Base-by-base conservation (phyloP, 2,113 vertebrate genomes). In the Lynx canadensis region DNA sequence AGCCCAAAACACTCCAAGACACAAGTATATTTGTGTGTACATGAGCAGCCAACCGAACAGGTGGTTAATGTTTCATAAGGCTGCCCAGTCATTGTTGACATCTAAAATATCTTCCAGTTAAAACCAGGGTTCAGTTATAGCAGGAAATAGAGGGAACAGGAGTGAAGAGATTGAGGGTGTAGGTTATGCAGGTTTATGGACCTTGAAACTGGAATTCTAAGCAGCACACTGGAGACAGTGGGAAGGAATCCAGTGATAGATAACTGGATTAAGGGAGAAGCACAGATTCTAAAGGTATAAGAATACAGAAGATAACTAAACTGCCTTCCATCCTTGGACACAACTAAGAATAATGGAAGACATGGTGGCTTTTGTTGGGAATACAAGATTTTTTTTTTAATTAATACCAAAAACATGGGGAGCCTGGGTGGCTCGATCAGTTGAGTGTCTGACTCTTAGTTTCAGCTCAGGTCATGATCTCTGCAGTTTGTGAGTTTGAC, bases 51-150 rank as follows among this genome's bases (percentile, higher is more conserved):
- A 95, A 94, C 82, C 66, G 33, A 91, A 84, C n/a, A 83, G 63
- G 74, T 31, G 5, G 94, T 96, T 97, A 96, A 95, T 92, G 63
- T 95, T 97, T 89, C 89, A 38, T 91, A 68, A 96, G 73, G 71
- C 68, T 95, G 15, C 66, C 63, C 48, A n/a, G 94, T 95, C 69
- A 89, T 13, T 97, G 86, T 16, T 95, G 81, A 95, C 87, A 87
- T 57, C 94, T 57, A n/a, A 93, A 95, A 89, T 41, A 95, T 71
- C 60, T 85, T 81, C 89, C 45, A n/a, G 41, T 68, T 90, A 79
- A 93, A 95, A 60, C 82, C 52, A 91, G 82, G 45, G 48, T 78
- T 94, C 91, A 73, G 66, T 81, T 81, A 84, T 12, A 92, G n/a
- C 16, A 88, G 68, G 68, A 86, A 85, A 11, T 36, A 66, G 63